Conservation (phyloP, 2,888 invertebrate species). For the Tanytarsus gracilentus region DNA sequence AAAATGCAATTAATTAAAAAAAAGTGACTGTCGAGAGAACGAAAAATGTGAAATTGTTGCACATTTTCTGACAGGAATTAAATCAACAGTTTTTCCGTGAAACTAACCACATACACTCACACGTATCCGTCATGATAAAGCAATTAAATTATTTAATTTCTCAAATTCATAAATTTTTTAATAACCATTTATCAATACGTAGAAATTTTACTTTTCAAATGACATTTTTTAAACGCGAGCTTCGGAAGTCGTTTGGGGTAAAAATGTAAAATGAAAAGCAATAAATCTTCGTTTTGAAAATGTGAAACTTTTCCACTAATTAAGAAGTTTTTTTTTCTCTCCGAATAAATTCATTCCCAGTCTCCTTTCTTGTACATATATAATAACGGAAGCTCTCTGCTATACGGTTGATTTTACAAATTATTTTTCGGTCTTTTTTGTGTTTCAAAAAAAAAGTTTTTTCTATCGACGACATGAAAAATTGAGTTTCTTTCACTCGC, state of each 20-base stretch:
- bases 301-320: slow-evolving; percentile 22
- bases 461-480: not conserved
- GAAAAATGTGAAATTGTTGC: slow-evolving; percentile 16
- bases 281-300: not conserved
- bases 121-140: not conserved
- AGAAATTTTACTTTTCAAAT: not conserved
- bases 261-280: not conserved
- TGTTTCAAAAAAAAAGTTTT: slow-evolving; percentile 1
- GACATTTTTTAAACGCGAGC: not conserved
- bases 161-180: not conserved
- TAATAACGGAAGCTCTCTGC: too few relatives aligned
- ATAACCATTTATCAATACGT: too few relatives aligned
- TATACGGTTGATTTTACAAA: slow-evolving; percentile 4
- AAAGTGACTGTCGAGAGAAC: slow-evolving; percentile 9
- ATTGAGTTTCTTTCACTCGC: not conserved
- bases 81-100: slow-evolving; percentile 2
- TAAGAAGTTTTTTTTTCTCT: slow-evolving; percentile 4
- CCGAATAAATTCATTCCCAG: slow-evolving; percentile 1
- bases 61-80: not conserved
- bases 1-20: slow-evolving; percentile 28
- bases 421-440: slow-evolving; percentile 4
- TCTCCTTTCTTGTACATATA: slow-evolving; percentile 17
- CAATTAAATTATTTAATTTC: not conserved
- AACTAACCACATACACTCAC: not conserved
- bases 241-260: not conserved